A percentile compares a stretch with the other conserved stretches of the same genome.
Evolutionary conservation across 92 coral and sea anemone species (phyloP).

Genomic region (Epizoanthus fatuus): DNA sequence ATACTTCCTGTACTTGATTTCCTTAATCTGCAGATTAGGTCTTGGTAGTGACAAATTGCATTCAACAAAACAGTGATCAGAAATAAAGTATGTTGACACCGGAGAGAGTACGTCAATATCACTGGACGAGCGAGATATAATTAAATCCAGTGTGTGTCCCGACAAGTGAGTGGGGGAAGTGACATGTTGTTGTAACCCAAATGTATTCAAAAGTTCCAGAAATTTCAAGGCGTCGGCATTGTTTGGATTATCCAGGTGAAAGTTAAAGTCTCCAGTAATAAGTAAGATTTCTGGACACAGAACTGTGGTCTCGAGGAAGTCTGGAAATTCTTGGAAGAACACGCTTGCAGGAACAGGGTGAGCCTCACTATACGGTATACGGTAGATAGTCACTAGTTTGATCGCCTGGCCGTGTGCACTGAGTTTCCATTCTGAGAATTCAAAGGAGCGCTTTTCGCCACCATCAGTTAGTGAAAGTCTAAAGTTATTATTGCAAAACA

Average conservation of each 20-base stretch:
- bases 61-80: no score
- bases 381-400: no score
- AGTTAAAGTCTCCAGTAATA: slow-evolving; percentile 46
- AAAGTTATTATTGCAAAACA: slow-evolving; percentile 4
- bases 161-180: background rate
- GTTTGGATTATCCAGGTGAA: slow-evolving; percentile 7
- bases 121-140: background rate
- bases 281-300: slow-evolving; percentile 35
- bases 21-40: no score
- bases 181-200: slow-evolving; percentile 14
- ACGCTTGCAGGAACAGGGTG: slow-evolving; percentile 40
- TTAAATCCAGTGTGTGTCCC: background rate
- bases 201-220: slow-evolving; percentile 13
- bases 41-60: no score
- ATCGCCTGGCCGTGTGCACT: no score
- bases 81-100: no score
- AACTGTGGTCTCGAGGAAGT: slow-evolving; percentile 35
- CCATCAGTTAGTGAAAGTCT: slow-evolving; percentile 6
- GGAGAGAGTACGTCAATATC: background rate
- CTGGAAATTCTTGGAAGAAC: slow-evolving; percentile 31
- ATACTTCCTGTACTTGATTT: no score
- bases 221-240: slow-evolving; percentile 6
- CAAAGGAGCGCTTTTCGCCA: slow-evolving; percentile 28
- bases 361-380: background rate
- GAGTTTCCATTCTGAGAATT: no score